Base-by-base conservation (phyloP, 1,140 invertebrate genomes). In the Drosophila tristis region DNA sequence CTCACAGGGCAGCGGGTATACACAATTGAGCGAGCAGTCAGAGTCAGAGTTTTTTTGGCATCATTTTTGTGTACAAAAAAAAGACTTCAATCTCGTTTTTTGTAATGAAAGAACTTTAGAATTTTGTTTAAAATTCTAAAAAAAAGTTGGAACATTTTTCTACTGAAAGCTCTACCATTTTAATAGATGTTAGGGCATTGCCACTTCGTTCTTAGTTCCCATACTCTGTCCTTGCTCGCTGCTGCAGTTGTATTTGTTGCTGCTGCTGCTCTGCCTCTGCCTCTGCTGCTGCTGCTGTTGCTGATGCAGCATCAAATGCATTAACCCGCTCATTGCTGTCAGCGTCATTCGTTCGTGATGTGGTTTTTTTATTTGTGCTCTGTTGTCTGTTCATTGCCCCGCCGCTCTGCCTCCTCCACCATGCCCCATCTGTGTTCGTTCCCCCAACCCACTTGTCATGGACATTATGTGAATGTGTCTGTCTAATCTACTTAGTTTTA, bases 301-400 rank as follows among this genome's bases (percentile, higher is more conserved):
- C 47, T 54, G 79, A 65, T 74, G 76, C 73, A 74, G 62, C 78
- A 80, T 66, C 74, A 78, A 80, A 86, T 86, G 78, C 82, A 86
- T 86, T 86, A 86, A 87, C 81, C 72, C 82, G 65, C 81, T 87
- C 81, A 80, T 87, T 74, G 80, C 80, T 84, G 80, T 84, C 80
- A 80, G 66, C 80, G 66, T 85, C 77, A 80, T 56, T 76, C 80
- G 66, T 54, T 74, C 73, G 65, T 77, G 74, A 75, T 84, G 81
- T 57, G 81, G 76, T 86, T 84, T 72, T 72, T 72, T 53, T 56
- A 39, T 72, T 68, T 56, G 31, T 31, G 4, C 60, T 11, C 16
- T 29, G n/a, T 26, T 54, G 56, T 45, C 25, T 68, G 64, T 26
- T 67, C 45, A 35, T 65, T 70, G 50, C 23, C 45, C 44, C 66